Evolutionary conservation across 2,113 vertebrate species (phyloP), one percentile per base, ranked within the genome.

Genomic region (Aspiorhynchus laticeps): DNA sequence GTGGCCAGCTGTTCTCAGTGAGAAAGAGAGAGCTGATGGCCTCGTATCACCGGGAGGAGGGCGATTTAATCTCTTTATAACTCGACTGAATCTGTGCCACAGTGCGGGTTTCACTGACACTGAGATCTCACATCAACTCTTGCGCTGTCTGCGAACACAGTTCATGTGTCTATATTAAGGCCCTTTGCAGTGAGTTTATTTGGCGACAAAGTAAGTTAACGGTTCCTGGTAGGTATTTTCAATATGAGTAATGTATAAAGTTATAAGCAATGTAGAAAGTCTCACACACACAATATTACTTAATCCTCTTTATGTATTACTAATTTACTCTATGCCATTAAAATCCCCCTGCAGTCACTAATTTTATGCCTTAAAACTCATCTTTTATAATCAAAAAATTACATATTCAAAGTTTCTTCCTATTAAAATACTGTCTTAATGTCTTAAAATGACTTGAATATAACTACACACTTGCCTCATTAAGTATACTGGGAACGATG

Each of bases 1-100:
- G 88, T 90, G 89, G 90, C 91, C 93, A 95, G 93, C 90, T 95
- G 94, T 94, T 94, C 90, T 91, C 90, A 86, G 87, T 79, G 80
- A 91, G 90, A 90, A 91, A 38, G 84, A 80, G 31, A 80, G 73
- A 46, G 83, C 11, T 17, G 79, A 65, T 81, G 41, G 85, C 74
- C 73, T 38, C 1, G 24, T 84, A 74, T 74, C 69, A 59, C 31
- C 48, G 5, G 46, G 48, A 74, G 33, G 67, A 84, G 83, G 63
- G 83, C 7, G 11, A 33, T 56, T 74, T 59, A 38, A 74, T 84
- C 63, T 83, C 81, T 83, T 51, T 71, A 83, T 83, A 71, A 71
- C 81, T 83, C 43, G 9, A 71, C 81, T 71, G 81, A 83, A 83
- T 71, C 63, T 51, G 43, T 83, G 65, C 43, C 81, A 83, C 65